Evolutionary conservation across 2,888 invertebrate species (phyloP), one percentile per base, ranked within the genome.

Genomic region (Limnephilus auricula): DNA sequence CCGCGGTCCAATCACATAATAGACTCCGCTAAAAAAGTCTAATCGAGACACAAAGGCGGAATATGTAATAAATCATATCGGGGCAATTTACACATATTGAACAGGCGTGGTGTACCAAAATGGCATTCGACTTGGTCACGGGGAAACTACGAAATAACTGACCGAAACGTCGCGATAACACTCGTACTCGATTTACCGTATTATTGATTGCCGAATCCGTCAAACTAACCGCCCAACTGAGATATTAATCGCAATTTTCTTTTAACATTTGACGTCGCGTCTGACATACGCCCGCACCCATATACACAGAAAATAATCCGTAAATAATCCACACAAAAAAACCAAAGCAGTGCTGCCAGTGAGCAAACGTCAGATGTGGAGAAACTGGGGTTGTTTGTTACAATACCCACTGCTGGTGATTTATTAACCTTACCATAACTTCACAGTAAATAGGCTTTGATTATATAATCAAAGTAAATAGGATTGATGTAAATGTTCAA

Each of bases 71-170:
- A 89, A 45, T 90, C 83, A 79, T 87, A 80, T 91, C 82, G 88
- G 88, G 83, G 85, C 90, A 88, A 85, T 90, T 86, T 90, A 45
- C 86, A 86, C 91, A 92, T 86, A 89, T 91, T 83, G 87, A 79
- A 79, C 92, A 92, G 92, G 92, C 92, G 92, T 92, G 92, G 92
- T 92, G 90, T 82, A 89, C 65, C 91, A 92, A 92, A 87, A 92
- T 92, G 92, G 92, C 92, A 91, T 83, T 88, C 15, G 80, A 25
- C 10, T 79, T 2, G 25, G n/a, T 25, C 9, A 9, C n/a, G 65
- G 65, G 65, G 25, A 65, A 65, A 65, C n/a, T 65, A 0, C 65
- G 25, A 65, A 65, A 65, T 65, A 65, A 65, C 65, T n/a, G 6
- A 13, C 30, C 12, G 40, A 30, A 45, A 85, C 30, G 37, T 13